phyloP scores from a whole-genome alignment of 2,797 vertebrate genomes.

The Sciaenops ocellatus region DNA sequence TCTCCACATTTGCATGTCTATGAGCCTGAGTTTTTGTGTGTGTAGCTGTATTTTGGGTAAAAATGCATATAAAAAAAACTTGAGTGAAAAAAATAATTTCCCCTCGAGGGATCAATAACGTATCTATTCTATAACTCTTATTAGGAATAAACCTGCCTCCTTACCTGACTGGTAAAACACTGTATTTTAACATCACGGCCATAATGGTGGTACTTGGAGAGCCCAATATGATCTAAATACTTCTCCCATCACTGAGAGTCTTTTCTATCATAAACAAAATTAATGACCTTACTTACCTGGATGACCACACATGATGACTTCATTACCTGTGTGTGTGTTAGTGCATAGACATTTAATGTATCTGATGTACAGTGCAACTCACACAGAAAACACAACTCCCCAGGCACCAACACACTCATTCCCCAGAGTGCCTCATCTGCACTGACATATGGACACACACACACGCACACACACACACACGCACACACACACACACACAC shows the following conservation, averaged over 20 bases:
- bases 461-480: slow-evolving; percentile 25
- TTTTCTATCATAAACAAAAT: neutral
- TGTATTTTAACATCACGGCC: no score
- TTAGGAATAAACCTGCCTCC: no score
- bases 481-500: neutral
- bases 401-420: slow-evolving; percentile 4
- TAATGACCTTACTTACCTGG: neutral
- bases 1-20: no score
- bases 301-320: neutral
- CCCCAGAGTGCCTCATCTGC: slow-evolving; percentile 49
- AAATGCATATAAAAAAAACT: no score
- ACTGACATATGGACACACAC: slow-evolving; percentile 48
- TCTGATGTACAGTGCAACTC: slow-evolving; percentile 10
- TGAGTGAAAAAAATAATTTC: no score
- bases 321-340: neutral
- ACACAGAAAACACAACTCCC: slow-evolving; percentile 25
- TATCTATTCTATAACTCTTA: no score
- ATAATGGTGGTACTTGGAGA: no score
- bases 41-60: no score
- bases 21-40: no score
- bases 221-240: neutral
- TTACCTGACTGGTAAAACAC: no score
- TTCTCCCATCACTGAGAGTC: neutral
- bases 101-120: no score
- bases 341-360: neutral